Base-by-base conservation (phyloP, 2,888 invertebrate species). In the Drosophila niveifrons region DNA sequence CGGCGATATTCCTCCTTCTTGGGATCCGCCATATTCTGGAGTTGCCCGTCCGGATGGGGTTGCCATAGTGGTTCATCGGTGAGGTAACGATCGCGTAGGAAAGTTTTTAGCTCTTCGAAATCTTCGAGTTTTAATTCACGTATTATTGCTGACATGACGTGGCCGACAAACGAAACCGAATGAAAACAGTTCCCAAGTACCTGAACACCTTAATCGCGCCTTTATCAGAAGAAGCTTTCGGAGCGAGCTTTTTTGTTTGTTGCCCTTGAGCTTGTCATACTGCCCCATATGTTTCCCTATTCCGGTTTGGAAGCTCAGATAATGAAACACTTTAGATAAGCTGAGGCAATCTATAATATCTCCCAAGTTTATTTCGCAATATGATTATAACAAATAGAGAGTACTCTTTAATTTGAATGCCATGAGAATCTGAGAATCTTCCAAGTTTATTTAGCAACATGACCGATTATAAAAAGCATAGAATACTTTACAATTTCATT, bases 31-130 rank as follows among this genome's bases (percentile, higher is more conserved):
- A 17, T 23, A 3, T 23, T 11, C 3, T 58, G 44, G 1, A 6
- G 15, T 17, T 78, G 65, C 9, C 51, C 44, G 72, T 75, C 18
- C 41, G 58, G 56, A 68, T 65, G 13, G 13, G 23, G 52, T 39
- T 52, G 52, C 52, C 52, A 52, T 0, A 80, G 56, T 4, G 82
- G 82, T 48, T 82, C 85, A 10, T 68, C 73, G 28, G 75, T 66
- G 56, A 85, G 78, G 52, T 85, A 52, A 3, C 39, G 64, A 9
- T 66, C 57, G 0, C 56, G 48, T 11, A 80, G 46, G 13, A 82
- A 80, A 6, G 36, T 13, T 17, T 68, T 66, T 0, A 66, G 71
- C 51, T 67, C 61, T 1, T 65, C 63, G 31, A 61, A 75, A 29
- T 85, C 85, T 4, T 41, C 71, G 34, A 65, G 0, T 11, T 13